A percentile compares a stretch with the other conserved stretches of the same genome.
phyloP scores from a whole-genome alignment of 2,888 invertebrate species.

The Phalera bucephala region DNA sequence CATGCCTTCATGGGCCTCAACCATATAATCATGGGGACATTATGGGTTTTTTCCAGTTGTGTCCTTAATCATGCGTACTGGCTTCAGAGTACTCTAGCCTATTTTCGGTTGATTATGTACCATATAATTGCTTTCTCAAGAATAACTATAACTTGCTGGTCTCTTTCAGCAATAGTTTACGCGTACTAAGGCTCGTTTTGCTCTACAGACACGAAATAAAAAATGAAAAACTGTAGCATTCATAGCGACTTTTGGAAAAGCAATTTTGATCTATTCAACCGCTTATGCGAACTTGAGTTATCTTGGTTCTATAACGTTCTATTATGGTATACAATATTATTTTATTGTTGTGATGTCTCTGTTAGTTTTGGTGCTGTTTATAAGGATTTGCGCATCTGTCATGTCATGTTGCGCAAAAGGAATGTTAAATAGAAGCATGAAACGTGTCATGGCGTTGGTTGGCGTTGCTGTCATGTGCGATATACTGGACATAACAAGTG shows the following conservation, averaged over 20 bases:
- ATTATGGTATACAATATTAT: no score
- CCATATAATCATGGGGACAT: neutral
- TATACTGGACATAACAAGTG: neutral
- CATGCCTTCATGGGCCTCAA: neutral
- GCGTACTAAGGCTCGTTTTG: neutral
- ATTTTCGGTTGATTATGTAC: no score
- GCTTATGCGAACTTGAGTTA: no score
- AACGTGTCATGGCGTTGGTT: neutral
- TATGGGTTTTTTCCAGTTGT: neutral
- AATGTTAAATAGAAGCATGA: neutral
- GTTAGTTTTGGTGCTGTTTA: neutral
- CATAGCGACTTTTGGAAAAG: neutral
- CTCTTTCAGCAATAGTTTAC: neutral
- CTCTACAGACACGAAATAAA: neutral
- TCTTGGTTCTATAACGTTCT: no score
- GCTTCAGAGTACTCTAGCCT: no score
- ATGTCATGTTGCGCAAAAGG: neutral
- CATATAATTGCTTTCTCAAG: no score
- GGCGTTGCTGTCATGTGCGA: neutral
- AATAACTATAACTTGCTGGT: neutral
- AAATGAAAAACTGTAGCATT: neutral
- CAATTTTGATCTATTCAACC: neutral
- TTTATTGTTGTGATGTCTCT: no score
- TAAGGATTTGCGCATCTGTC: neutral
- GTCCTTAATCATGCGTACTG: no score